Percentiles rank a stretch among this genome's conserved stretches.
Evolutionary conservation across 2,888 invertebrate species (phyloP).

Genomic region (Bellardia pandia): DNA sequence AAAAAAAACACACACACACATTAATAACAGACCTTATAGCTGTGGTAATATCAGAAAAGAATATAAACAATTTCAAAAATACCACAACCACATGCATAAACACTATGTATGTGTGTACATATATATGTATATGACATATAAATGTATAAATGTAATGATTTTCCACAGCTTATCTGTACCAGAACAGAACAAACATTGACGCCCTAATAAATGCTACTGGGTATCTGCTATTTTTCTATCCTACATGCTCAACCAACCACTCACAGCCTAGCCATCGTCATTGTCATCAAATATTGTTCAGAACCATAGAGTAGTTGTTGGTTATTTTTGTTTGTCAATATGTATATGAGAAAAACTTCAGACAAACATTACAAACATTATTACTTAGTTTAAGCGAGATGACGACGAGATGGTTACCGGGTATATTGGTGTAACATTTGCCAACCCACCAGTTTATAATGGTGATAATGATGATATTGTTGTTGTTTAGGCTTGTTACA

Average conservation of each 20-base stretch:
- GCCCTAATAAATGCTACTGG: conserved; percentile 77
- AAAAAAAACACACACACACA: too few relatives aligned
- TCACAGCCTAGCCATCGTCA: neutral
- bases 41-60: neutral
- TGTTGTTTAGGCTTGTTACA: neutral
- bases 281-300: too few relatives aligned
- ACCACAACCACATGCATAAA: too few relatives aligned
- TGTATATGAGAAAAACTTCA: neutral
- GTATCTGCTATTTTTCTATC: conserved; percentile 65
- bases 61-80: too few relatives aligned
- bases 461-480: conserved; percentile 42
- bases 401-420: neutral
- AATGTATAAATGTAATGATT: conserved; percentile 79
- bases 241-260: conserved; percentile 4
- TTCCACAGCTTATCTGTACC: conserved; percentile 82
- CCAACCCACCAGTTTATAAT: conserved; percentile 53
- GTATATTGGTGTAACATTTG: conserved; percentile 41
- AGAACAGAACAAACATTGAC: conserved; percentile 83
- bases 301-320: neutral
- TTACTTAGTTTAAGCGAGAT: neutral
- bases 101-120: too few relatives aligned
- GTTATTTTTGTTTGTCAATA: conserved; percentile 26
- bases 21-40: neutral
- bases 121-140: neutral
- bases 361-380: neutral